A percentile compares a stretch with the other conserved stretches of the same genome.
Evolutionary conservation across 2,113 vertebrate genomes (phyloP).

Genomic region (Tylochromis polylepis): DNA sequence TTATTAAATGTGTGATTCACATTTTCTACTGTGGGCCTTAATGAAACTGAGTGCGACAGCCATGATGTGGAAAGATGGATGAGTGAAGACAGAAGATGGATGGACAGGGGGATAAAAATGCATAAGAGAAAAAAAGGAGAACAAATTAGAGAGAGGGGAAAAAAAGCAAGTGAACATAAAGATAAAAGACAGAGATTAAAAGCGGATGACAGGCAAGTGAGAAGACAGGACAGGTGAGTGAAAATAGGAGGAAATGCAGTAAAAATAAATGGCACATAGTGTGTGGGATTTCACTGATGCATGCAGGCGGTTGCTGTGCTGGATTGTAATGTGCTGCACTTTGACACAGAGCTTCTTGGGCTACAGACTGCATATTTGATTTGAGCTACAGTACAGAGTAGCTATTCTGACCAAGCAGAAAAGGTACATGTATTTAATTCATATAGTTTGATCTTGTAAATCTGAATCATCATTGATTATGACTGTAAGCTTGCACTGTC

Average conservation of each 20-base stretch:
- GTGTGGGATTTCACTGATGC: background rate
- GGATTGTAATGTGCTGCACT: background rate
- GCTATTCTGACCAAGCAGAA: background rate
- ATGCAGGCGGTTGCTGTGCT: slow-evolving; percentile 1
- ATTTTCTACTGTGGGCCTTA: background rate
- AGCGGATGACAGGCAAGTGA: background rate
- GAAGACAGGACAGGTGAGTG: background rate
- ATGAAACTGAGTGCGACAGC: background rate
- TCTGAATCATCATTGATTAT: background rate
- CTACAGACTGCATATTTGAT: background rate
- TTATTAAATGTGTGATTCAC: background rate
- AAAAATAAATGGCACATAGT: background rate
- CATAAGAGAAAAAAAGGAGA: background rate
- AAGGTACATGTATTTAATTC: background rate
- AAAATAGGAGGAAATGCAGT: background rate
- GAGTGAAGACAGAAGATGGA: background rate
- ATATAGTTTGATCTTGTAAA: background rate
- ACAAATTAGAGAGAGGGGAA: background rate
- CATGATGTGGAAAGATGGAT: background rate
- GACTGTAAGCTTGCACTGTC: background rate
- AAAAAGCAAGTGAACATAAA: background rate
- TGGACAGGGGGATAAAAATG: background rate
- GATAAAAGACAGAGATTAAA: background rate
- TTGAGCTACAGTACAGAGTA: background rate
- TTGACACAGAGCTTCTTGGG: background rate